Evolutionary conservation across 2,888 invertebrate species (phyloP), one percentile per base, ranked within the genome.

Genomic region (Pyrrhia umbra): DNA sequence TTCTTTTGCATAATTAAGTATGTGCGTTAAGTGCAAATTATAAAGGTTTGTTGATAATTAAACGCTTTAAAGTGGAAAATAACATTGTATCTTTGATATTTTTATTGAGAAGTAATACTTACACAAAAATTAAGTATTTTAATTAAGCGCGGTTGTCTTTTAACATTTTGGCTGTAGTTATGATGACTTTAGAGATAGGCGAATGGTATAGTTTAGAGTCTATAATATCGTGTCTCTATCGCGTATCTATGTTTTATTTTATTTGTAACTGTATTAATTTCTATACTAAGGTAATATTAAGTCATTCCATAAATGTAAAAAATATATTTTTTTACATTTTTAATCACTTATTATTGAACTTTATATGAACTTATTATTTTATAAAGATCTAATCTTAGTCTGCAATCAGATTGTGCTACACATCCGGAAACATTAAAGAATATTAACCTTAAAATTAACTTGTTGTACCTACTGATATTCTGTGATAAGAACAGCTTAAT

Each of bases 1-100:
- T 71, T 79, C 34, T 67, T 79, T 58, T 63, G 52, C 20, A 50
- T 62, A 60, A 61, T 60, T 58, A n/a, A n/a, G n/a, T n/a, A 57
- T 25, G 40, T 56, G 56, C n/a, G 43, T 55, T 52, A 49, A 37
- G 18, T 34, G 57, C 46, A 47, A 56, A 18, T 18, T 59, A 42
- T 39, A 6, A 51, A 47, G 6, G 37, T 57, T 66, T 34, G 21
- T 40, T 42, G 40, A 25, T 45, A 69, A 63, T 70, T 68, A 70
- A 57, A 57, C 34, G 13, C 21, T 34, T 30, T 23, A 51, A 30
- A 42, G 46, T 30, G 50, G n/a, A 50, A 50, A 50, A 75, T 59
- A 37, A 18, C 40, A 10, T 23, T 23, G 23, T 23, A 4, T 6
- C 5, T 6, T 63, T 16, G 37, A 47, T 45, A 18, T 0, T 27